Evolutionary conservation across 2,113 vertebrate species (phyloP).

Genomic region (Cheilinus undulatus): DNA sequence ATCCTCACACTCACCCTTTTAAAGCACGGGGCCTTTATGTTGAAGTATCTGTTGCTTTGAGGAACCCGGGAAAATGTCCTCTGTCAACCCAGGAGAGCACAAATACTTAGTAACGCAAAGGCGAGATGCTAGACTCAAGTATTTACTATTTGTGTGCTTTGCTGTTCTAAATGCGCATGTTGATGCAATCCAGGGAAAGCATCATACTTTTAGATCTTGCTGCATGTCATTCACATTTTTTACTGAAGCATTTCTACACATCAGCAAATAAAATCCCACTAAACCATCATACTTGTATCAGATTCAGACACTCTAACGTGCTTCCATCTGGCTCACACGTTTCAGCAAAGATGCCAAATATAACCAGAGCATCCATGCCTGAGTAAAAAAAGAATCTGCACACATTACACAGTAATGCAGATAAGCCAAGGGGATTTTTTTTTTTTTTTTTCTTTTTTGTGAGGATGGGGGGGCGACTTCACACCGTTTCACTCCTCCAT

Average conservation of each 20-base stretch:
- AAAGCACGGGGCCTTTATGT: conserved; percentile 38
- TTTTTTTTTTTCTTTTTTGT: conserved; percentile 56
- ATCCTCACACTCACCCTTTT: conserved; percentile 39
- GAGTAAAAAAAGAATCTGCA: conserved; percentile 68
- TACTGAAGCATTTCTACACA: conserved; percentile 59
- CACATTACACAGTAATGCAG: conserved; percentile 69
- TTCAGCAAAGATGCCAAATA: conserved; percentile 73
- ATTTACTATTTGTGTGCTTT: conserved; percentile 36
- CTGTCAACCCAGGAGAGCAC: conserved; percentile 24
- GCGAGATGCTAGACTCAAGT: conserved; percentile 36
- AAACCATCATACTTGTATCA: conserved; percentile 59
- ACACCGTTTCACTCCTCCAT: conserved; percentile 75
- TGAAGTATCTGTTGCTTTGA: conserved; percentile 43
- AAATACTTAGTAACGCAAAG: conserved; percentile 8
- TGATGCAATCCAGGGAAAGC: conserved; percentile 24
- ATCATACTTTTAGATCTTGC: conserved; percentile 35
- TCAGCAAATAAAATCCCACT: conserved; percentile 65
- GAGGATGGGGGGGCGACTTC: too few species aligned
- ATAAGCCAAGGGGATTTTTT: conserved; percentile 60
- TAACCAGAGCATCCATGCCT: conserved; percentile 69
- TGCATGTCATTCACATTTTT: conserved; percentile 52
- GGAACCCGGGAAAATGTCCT: conserved; percentile 10
- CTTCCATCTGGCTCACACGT: conserved; percentile 78
- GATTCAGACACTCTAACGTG: conserved; percentile 67
- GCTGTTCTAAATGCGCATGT: conserved; percentile 16